phyloP scores from a whole-genome alignment of 2,888 invertebrate genomes.

The Ischnura elegans region DNA sequence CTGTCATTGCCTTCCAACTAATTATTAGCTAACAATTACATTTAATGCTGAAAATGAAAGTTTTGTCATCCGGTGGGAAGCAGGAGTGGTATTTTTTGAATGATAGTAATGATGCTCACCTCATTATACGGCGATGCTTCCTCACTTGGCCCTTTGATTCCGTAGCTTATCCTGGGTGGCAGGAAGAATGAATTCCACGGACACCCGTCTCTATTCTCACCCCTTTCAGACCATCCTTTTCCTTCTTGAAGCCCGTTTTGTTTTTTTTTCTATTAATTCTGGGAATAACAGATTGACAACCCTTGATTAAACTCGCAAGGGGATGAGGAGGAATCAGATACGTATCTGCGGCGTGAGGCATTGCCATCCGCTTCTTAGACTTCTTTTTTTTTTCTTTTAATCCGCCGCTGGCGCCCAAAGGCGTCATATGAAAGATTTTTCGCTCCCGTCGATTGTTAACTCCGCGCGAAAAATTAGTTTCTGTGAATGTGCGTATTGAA shows the following conservation, averaged over 20 bases:
- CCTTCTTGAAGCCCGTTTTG: not conserved
- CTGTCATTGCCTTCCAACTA: too few species aligned
- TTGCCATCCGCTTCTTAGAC: not conserved
- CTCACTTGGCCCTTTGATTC: not conserved
- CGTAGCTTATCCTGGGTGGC: not conserved
- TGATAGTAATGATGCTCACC: too few species aligned
- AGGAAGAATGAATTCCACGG: not conserved
- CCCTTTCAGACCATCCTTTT: not conserved
- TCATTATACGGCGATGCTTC: too few species aligned
- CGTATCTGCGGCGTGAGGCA: not conserved
- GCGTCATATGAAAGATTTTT: slow-evolving; percentile 1
- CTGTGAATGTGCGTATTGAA: not conserved
- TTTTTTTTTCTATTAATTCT: not conserved
- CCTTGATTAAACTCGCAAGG: not conserved
- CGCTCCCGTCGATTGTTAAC: slow-evolving; percentile 5
- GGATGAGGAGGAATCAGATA: slow-evolving; percentile 8
- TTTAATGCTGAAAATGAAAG: too few species aligned
- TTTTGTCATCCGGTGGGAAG: too few species aligned
- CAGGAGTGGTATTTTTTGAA: too few species aligned
- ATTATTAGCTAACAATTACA: too few species aligned
- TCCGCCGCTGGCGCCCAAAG: not conserved
- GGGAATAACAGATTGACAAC: slow-evolving; percentile 31
- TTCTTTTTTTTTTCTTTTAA: not conserved
- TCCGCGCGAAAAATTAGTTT: not conserved
- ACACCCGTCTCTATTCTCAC: not conserved